Evolutionary conservation across 2,888 invertebrate species (phyloP), one percentile per base, ranked within the genome.

Genomic region (Antheraea assamensis): DNA sequence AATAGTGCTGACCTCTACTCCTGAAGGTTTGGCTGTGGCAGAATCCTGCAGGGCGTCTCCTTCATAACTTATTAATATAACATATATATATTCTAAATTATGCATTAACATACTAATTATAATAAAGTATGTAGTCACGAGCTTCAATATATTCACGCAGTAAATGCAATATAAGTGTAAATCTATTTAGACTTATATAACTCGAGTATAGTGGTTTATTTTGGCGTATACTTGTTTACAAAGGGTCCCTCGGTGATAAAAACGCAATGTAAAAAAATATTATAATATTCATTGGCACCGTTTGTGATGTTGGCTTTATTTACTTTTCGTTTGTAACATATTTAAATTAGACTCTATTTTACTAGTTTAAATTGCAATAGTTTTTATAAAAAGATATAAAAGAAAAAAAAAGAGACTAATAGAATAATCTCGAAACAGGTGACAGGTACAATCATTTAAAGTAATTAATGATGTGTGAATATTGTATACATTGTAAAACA

Each of bases 271-370:
- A 30, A 21, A 66, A 64, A 66, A 61, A 61, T 61, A 61, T 61
- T 27, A 55, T n/a, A n/a, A n/a, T 55, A 55, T 61, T 61, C 35
- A 42, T 79, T 80, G 80, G 80, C 80, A 80, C 80, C 73, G 35
- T 61, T 70, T 70, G 64, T 64, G 35, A 52, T 64, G 17, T 61
- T 64, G 49, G 30, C 19, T 42, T 27, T 42, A 7, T 66, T 27
- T 58, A 66, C 24, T 47, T 52, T 5, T 72, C 49, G 27, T n/a
- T 66, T 52, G 52, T 71, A 52, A 55, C 30, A 42, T 27, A 4
- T 24, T 3, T 61, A 61, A 21, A 61, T 42, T 61, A 55, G 21
- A 21, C 21, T 55, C 52, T n/a, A 35, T 70, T 70, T n/a, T 55
- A 55, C 55, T 27, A 21, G 19, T 30, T n/a, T 17, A 64, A 64